Conservation (phyloP, 1,140 invertebrate genomes). For the Nilaparvata lugens region DNA sequence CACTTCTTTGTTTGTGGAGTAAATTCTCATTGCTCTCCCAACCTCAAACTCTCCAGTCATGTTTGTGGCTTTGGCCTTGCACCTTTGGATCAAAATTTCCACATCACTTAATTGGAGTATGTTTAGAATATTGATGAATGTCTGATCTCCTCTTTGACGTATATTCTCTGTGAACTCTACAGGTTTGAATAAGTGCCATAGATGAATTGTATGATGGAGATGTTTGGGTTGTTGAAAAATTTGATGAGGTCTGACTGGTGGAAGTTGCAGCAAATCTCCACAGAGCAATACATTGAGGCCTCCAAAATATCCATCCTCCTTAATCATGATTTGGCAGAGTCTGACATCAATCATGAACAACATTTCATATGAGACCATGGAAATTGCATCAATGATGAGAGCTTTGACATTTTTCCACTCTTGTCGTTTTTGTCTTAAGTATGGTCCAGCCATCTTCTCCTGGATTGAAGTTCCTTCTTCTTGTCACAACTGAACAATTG, state of each 20-base stretch:
- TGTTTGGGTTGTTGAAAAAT: background rate
- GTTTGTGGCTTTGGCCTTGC: background rate
- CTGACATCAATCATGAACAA: background rate
- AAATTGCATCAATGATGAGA: background rate
- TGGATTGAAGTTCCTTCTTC: too few relatives aligned
- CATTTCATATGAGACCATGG: background rate
- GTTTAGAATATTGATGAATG: background rate
- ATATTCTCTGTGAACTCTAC: background rate
- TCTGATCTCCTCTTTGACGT: background rate
- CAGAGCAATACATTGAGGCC: background rate
- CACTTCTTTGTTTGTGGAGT: background rate
- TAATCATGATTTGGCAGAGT: background rate
- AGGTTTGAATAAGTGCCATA: background rate
- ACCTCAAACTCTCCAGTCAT: background rate
- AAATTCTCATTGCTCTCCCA: background rate
- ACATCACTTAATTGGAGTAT: background rate
- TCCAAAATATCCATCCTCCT: background rate
- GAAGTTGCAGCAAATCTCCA: background rate
- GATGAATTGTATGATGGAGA: background rate
- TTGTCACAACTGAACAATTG: too few relatives aligned
- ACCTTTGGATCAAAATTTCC: background rate
- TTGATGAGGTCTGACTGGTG: background rate
- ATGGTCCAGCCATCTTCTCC: too few relatives aligned
- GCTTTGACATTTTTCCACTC: background rate
- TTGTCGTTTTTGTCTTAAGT: background rate